Evolutionary conservation across 2,797 vertebrate genomes (phyloP).

Genomic region (Graptemys geographica): DNA sequence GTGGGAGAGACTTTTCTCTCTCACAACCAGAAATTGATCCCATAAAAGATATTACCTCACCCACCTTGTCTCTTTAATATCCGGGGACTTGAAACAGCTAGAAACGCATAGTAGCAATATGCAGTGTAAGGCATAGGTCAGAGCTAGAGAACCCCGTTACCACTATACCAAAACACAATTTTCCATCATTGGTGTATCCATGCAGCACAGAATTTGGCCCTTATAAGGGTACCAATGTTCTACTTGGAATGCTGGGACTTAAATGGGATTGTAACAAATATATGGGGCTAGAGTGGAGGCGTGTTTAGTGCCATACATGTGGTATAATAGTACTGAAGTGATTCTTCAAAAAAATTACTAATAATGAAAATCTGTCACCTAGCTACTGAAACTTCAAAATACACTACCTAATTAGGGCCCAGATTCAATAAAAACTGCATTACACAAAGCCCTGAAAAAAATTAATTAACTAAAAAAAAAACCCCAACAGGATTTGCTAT

Average conservation of each 20-base stretch:
- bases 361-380: background rate
- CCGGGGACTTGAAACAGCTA: background rate
- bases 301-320: background rate
- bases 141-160: too few species aligned
- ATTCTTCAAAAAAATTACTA: background rate
- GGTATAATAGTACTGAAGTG: too few species aligned
- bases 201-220: background rate
- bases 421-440: background rate
- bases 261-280: background rate
- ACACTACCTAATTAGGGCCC: background rate
- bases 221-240: background rate
- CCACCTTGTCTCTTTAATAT: background rate
- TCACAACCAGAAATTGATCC: background rate
- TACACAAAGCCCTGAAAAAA: background rate
- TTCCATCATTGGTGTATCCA: background rate
- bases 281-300: background rate
- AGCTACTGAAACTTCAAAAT: background rate
- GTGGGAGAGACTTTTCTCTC: background rate
- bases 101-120: background rate
- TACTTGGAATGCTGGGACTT: background rate
- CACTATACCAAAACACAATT: background rate
- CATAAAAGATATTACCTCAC: background rate
- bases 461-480: background rate
- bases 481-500: background rate
- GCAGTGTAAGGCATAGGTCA: too few species aligned